Evolutionary conservation across 2,888 invertebrate genomes (phyloP).

Genomic region (Epinotia nisella): DNA sequence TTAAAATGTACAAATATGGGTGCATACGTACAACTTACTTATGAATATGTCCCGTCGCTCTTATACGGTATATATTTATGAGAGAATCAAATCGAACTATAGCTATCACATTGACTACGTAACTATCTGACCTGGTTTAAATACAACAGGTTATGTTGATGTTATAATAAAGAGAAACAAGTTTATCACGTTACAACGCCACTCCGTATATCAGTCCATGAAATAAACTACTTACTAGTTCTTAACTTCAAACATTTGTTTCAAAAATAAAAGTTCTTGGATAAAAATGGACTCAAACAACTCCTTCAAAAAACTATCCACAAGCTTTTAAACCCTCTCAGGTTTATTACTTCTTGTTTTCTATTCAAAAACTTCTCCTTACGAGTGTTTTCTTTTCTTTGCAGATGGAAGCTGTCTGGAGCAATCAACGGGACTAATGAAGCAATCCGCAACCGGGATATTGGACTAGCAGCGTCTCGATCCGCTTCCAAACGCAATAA

Average conservation of each 20-base stretch:
- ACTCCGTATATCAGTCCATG: neutral
- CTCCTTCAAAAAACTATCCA: conserved; percentile 29
- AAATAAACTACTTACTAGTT: conserved; percentile 2
- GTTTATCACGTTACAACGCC: too few species aligned
- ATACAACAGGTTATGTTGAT: too few species aligned
- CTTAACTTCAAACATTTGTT: conserved; percentile 10
- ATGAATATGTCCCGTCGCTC: too few species aligned
- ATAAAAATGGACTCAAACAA: conserved; percentile 19
- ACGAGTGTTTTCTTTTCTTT: conserved; percentile 69
- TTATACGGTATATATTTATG: too few species aligned
- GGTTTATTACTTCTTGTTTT: conserved; percentile 35
- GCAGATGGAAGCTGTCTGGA: conserved; percentile 72
- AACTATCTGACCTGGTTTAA: too few species aligned
- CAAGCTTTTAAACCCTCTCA: conserved; percentile 25
- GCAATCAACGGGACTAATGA: conserved; percentile 79
- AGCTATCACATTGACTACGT: too few species aligned
- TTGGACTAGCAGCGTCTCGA: conserved; percentile 76
- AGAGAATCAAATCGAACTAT: too few species aligned
- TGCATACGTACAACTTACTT: too few species aligned
- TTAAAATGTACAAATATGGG: too few species aligned
- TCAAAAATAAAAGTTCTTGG: conserved; percentile 20
- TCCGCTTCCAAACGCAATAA: conserved; percentile 72
- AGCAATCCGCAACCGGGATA: conserved; percentile 81
- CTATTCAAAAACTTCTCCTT: conserved; percentile 45
- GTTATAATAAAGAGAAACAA: neutral